Conservation (phyloP, 2,113 vertebrate genomes). For the Hippopotamus amphibius region DNA sequence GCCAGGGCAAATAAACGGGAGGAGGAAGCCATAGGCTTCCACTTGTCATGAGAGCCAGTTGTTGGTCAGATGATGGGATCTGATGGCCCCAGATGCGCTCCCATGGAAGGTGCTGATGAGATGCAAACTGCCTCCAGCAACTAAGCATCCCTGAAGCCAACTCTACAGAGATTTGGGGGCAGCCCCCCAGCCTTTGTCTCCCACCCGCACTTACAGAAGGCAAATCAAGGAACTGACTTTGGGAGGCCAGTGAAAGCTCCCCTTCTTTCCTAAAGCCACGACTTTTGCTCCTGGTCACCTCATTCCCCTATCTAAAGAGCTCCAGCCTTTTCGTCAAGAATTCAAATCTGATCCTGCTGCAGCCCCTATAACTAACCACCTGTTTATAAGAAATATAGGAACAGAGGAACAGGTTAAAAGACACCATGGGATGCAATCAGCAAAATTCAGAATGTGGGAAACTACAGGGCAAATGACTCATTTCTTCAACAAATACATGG, state of each 20-base stretch:
- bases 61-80: neutral
- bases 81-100: neutral
- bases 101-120: neutral
- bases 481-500: constrained; percentile 50
- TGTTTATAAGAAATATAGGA: neutral
- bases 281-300: neutral
- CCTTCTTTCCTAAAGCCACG: neutral
- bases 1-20: neutral
- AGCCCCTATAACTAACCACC: neutral
- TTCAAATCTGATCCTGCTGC: neutral
- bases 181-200: neutral
- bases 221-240: neutral
- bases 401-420: neutral
- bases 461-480: neutral
- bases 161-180: neutral
- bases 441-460: neutral
- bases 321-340: neutral
- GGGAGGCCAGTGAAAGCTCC: neutral
- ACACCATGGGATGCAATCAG: neutral
- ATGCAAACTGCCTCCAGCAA: neutral
- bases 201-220: neutral
- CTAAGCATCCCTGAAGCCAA: neutral
- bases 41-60: neutral
- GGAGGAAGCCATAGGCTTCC: neutral
- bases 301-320: neutral